Conservation (phyloP, 2,888 invertebrate species). For the Rhagophthalmus giganteus region DNA sequence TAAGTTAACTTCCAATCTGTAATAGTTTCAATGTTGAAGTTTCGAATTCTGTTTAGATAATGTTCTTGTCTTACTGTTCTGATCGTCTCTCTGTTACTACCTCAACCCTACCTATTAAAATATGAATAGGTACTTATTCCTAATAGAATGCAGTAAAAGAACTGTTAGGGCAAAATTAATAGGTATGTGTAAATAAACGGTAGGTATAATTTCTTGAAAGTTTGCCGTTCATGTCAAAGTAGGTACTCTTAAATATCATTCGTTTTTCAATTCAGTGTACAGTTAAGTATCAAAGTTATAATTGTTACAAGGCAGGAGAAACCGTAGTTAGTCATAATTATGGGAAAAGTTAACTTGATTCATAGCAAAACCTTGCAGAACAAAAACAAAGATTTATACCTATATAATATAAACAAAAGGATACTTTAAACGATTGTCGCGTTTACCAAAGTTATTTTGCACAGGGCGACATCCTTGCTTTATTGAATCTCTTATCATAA, state of each 20-base stretch:
- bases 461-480: slow-evolving; percentile 38
- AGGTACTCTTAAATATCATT: too few relatives aligned
- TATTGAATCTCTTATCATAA: slow-evolving; percentile 51
- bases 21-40: too few relatives aligned
- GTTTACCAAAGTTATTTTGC: slow-evolving; percentile 31
- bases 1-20: too few relatives aligned
- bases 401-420: slow-evolving; percentile 27
- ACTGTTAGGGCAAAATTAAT: too few relatives aligned
- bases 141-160: too few relatives aligned
- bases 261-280: not conserved
- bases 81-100: too few relatives aligned
- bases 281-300: not conserved
- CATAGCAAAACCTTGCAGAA: slow-evolving; percentile 8
- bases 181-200: too few relatives aligned
- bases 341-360: slow-evolving; percentile 16
- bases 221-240: not conserved
- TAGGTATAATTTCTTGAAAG: not conserved
- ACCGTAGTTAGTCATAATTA: slow-evolving; percentile 17
- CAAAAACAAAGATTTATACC: slow-evolving; percentile 21
- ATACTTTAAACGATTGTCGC: slow-evolving; percentile 28
- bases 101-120: too few relatives aligned
- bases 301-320: slow-evolving; percentile 12
- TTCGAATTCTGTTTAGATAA: too few relatives aligned
- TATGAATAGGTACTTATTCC: too few relatives aligned
- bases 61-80: too few relatives aligned